These are phyloP conservation scores for Hydrophis major DNA, from an alignment of 2,797 vertebrate genomes.

Conservation along the genomic window DNA sequence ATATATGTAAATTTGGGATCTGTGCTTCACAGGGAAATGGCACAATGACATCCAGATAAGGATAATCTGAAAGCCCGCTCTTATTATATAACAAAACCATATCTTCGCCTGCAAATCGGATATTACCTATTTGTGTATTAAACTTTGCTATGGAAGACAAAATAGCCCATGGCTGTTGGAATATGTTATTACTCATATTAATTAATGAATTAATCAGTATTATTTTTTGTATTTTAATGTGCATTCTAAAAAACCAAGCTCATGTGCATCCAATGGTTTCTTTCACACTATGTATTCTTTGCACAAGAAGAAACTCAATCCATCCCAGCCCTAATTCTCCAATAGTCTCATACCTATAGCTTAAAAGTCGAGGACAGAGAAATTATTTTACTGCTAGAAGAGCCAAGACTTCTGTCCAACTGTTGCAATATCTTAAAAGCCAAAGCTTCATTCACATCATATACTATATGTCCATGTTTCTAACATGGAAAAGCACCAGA, in stretches of 20 bases:
- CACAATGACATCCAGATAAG: neutral
- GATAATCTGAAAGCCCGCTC: neutral
- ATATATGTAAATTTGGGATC: neutral
- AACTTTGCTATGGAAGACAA: neutral
- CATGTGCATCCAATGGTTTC: neutral
- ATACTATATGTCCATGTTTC: neutral
- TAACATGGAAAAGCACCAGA: neutral
- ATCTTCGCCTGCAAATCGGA: neutral
- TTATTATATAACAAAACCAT: neutral
- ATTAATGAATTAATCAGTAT: neutral
- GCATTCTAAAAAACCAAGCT: neutral
- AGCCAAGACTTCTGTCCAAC: neutral
- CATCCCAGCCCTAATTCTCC: neutral
- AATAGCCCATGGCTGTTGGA: neutral
- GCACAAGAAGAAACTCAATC: neutral
- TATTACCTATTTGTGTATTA: neutral
- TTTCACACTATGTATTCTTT: neutral
- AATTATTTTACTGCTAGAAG: neutral
- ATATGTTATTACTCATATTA: neutral
- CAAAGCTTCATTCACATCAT: neutral
- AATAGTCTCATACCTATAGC: neutral
- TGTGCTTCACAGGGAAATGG: neutral
- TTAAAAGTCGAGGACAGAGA: neutral
- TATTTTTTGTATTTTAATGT: neutral
- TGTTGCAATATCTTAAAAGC: neutral